Percentiles rank a stretch among this genome's conserved stretches.
phyloP scores from a whole-genome alignment of 2,888 invertebrate species.

The Diabrotica balteata region DNA sequence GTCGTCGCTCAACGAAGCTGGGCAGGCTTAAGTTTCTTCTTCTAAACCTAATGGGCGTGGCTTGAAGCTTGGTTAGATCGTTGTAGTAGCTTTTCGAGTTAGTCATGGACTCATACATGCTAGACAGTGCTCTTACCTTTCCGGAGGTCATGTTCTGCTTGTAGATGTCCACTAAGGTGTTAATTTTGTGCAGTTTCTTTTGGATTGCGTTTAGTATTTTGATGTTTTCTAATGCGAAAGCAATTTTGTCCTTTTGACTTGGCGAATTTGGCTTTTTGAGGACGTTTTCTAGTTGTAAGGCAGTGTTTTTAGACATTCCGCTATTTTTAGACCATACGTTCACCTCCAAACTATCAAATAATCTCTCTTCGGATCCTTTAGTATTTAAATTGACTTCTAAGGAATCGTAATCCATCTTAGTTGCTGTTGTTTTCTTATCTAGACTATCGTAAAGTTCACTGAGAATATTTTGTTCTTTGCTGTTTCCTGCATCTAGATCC shows the following conservation, averaged over 20 bases:
- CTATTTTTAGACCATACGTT: constrained; percentile 49
- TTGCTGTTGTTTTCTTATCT: constrained; percentile 51
- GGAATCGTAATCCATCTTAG: constrained; percentile 54
- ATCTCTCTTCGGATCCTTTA: constrained; percentile 42
- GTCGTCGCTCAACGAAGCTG: constrained; percentile 49
- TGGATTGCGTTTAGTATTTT: constrained; percentile 72
- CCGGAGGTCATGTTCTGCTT: constrained; percentile 71
- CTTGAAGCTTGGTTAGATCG: constrained; percentile 61
- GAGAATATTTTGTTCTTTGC: constrained; percentile 43
- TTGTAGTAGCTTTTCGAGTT: constrained; percentile 62
- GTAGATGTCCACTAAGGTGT: constrained; percentile 67
- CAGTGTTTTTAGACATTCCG: constrained; percentile 43
- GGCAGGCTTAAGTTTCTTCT: constrained; percentile 69
- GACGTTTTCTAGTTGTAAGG: constrained; percentile 50
- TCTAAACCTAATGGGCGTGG: constrained; percentile 64
- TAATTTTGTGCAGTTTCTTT: constrained; percentile 74
- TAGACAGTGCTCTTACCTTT: constrained; percentile 73
- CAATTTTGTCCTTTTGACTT: constrained; percentile 50
- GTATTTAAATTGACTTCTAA: constrained; percentile 53
- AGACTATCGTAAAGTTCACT: constrained; percentile 56
- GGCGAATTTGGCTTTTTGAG: constrained; percentile 55
- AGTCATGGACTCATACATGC: constrained; percentile 75
- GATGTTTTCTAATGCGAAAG: constrained; percentile 63
- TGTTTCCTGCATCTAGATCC: constrained; percentile 52
- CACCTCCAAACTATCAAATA: constrained; percentile 54